Conservation (phyloP, 35 echinoderm and acorn worm species). For the Holothuria glaberrima region DNA sequence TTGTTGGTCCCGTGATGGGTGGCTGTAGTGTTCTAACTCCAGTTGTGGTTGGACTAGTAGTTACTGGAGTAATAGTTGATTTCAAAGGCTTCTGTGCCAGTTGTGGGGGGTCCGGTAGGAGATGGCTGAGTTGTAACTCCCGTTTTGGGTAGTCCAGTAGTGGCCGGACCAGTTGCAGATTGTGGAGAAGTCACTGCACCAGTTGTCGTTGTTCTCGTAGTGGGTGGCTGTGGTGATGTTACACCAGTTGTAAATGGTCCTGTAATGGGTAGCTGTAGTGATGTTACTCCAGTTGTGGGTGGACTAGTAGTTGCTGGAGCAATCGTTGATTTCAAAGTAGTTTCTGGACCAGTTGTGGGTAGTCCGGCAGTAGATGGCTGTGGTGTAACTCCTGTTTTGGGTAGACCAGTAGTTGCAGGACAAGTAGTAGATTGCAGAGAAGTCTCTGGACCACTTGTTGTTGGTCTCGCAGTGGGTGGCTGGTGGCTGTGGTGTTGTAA, state of each 20-base stretch:
- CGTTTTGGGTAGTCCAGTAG: neutral
- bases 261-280: neutral
- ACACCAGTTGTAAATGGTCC: neutral
- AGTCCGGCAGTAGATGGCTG: neutral
- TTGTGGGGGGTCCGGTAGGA: neutral
- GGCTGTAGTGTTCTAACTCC: neutral
- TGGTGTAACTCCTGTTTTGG: neutral
- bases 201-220: neutral
- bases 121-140: neutral
- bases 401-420: neutral
- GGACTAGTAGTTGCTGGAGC: neutral
- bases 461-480: no score
- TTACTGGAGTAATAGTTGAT: neutral
- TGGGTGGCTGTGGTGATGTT: neutral
- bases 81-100: neutral
- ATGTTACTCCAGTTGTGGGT: neutral
- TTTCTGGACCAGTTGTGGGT: neutral
- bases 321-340: no score
- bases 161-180: neutral
- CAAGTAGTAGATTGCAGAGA: neutral
- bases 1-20: neutral
- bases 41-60: neutral
- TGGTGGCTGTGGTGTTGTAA: slow-evolving; percentile 5
- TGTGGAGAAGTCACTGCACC: neutral
- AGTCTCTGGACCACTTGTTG: neutral